Base-by-base conservation (phyloP, 2,797 vertebrate genomes). In the Bucorvus abyssinicus region DNA sequence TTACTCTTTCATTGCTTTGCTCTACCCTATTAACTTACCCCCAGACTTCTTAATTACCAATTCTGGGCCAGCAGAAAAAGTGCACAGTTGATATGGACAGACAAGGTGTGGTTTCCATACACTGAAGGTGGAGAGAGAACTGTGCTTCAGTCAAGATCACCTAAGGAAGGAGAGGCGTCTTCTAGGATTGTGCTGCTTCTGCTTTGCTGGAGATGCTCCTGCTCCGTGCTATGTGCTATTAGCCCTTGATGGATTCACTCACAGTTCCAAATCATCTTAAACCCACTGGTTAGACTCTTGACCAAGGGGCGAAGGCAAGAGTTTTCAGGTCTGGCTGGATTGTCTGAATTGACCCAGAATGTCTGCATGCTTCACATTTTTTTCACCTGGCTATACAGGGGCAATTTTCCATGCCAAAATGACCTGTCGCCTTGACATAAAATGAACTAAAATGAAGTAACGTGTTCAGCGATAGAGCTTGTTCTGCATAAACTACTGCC, bases 381-480 rank as follows among this genome's bases (percentile, higher is more conserved):
- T 73, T 71, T 70, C 53, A 70, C 36, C 49, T 30, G 26, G 30
- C 42, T 68, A 27, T 3, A 69, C 7, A 45, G 38, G 14, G 11
- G 5, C 10, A 21, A 79, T 49, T 84, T 65, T 56, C 30, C 34
- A 14, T 32, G 36, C 44, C 18, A 56, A 79, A 64, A 49, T 9
- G 10, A 74, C 53, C 26, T 7, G 32, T 32, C 15, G 78, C 21
- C 32, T 65, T 32, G 29, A 45, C 50, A 29, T 15, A 36, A 56
- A 44, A 63, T 22, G 9, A 65, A 74, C 34, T 8, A 15, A 52
- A 78, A 65, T 16, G 4, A 76, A 52, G 7, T 24, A 44, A 32
- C 3, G 0, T 0, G 0, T 26, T 42, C 8, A 18, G 55, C 44
- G 16, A 53, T 10, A 22, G 16, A 26, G 19, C 14, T 59, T 36